Percentiles rank a stretch among this genome's conserved stretches.
Conservation (phyloP, 2,113 vertebrate species). For the Elephas maximus region DNA sequence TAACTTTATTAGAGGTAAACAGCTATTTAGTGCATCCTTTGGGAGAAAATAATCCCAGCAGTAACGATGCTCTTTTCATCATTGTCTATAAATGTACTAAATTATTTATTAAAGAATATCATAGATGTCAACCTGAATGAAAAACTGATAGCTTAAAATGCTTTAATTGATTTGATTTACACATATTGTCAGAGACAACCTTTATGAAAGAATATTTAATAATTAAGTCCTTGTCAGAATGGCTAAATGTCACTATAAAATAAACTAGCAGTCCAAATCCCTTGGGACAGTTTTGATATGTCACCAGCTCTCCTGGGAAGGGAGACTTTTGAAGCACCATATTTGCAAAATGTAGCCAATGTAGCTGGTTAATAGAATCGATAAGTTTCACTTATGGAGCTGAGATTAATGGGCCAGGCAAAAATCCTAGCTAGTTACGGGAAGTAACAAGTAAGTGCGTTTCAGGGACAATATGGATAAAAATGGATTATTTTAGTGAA, state of each 20-base stretch:
- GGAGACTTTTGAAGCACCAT: slow-evolving; percentile 24
- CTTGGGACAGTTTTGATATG: slow-evolving; percentile 44
- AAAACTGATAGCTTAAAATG: slow-evolving; percentile 73
- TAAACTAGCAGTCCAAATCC: slow-evolving; percentile 48
- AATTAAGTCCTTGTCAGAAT: slow-evolving; percentile 74
- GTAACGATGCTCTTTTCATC: slow-evolving; percentile 67
- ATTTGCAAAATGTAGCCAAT: slow-evolving; percentile 53
- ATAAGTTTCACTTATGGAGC: slow-evolving; percentile 38
- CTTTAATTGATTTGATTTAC: slow-evolving; percentile 79
- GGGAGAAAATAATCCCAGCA: slow-evolving; percentile 66
- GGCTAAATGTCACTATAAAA: slow-evolving; percentile 67
- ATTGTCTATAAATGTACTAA: slow-evolving; percentile 71
- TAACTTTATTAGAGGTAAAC: slow-evolving; percentile 65
- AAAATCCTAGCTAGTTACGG: slow-evolving; percentile 40
- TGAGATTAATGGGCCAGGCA: slow-evolving; percentile 50
- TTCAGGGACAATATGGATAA: slow-evolving; percentile 48
- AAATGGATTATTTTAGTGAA: slow-evolving; percentile 5
- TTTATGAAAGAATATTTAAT: slow-evolving; percentile 57
- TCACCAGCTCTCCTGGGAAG: slow-evolving; percentile 59
- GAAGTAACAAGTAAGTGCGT: slow-evolving; percentile 50
- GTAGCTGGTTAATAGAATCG: slow-evolving; percentile 49
- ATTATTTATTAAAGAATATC: slow-evolving; percentile 74
- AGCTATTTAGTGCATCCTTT: slow-evolving; percentile 67
- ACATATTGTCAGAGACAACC: slow-evolving; percentile 70
- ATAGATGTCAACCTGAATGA: slow-evolving; percentile 73